phyloP scores from a whole-genome alignment of 2,797 vertebrate species.

The Picus viridis region DNA sequence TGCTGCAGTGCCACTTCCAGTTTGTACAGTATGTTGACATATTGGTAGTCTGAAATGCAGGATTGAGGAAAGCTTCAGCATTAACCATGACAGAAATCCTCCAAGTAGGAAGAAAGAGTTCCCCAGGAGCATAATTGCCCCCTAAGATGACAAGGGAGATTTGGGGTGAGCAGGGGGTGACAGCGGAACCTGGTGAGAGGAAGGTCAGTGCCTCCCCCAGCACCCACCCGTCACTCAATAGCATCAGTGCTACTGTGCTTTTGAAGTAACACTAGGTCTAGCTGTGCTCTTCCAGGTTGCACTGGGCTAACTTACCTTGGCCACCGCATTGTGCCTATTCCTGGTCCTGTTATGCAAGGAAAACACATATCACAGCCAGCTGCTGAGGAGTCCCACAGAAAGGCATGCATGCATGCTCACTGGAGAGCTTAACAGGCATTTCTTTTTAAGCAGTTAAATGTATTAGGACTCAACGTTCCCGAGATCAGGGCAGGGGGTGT shows the following conservation, averaged over 20 bases:
- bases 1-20: constrained; percentile 38
- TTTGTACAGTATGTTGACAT: constrained; percentile 40
- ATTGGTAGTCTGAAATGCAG: constrained; percentile 33
- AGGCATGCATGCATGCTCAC: accelerated
- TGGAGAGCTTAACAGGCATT: not conserved
- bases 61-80: not conserved
- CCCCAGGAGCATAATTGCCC: not conserved
- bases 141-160: not conserved
- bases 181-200: not conserved
- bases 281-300: not conserved
- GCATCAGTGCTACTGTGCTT: not conserved
- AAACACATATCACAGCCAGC: accelerated
- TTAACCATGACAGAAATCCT: not conserved
- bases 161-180: too few species aligned
- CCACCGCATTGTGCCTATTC: accelerated
- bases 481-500: not conserved
- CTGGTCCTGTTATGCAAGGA: accelerated
- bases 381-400: not conserved
- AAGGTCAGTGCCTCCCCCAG: not conserved
- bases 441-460: not conserved
- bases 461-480: not conserved
- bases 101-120: not conserved
- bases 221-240: not conserved
- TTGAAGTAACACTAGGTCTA: accelerated
- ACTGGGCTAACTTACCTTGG: not conserved